Conservation (phyloP, 2,797 vertebrate genomes). For the Ctenosaura bakeri region DNA sequence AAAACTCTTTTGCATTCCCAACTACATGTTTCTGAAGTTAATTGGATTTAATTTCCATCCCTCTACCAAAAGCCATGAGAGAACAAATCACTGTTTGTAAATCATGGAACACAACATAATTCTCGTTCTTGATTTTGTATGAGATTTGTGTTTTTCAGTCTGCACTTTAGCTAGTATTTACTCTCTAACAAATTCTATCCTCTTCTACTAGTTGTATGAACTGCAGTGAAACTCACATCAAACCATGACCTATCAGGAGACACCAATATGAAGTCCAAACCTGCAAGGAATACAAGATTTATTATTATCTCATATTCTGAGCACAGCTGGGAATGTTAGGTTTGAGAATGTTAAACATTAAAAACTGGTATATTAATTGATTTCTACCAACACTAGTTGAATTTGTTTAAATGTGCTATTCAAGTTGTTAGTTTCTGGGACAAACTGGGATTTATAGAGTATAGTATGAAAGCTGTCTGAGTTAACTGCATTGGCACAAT, state of each 20-base stretch:
- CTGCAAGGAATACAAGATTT: neutral
- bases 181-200: neutral
- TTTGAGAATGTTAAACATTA: too few relatives aligned
- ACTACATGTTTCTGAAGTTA: constrained; percentile 8
- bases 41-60: neutral
- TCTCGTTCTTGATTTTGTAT: neutral
- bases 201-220: neutral
- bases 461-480: too few relatives aligned
- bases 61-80: neutral
- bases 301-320: neutral
- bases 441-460: too few relatives aligned
- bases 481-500: too few relatives aligned
- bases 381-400: too few relatives aligned
- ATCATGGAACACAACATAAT: neutral
- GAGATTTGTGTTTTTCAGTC: neutral
- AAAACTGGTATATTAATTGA: too few relatives aligned
- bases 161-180: neutral
- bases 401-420: too few relatives aligned
- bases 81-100: neutral
- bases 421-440: too few relatives aligned
- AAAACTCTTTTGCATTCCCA: constrained; percentile 50
- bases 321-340: too few relatives aligned
- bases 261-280: neutral
- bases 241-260: neutral
- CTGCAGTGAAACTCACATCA: neutral